Evolutionary conservation across 2,797 vertebrate species (phyloP), one percentile per base, ranked within the genome.

Genomic region (Garrulus glandarius): DNA sequence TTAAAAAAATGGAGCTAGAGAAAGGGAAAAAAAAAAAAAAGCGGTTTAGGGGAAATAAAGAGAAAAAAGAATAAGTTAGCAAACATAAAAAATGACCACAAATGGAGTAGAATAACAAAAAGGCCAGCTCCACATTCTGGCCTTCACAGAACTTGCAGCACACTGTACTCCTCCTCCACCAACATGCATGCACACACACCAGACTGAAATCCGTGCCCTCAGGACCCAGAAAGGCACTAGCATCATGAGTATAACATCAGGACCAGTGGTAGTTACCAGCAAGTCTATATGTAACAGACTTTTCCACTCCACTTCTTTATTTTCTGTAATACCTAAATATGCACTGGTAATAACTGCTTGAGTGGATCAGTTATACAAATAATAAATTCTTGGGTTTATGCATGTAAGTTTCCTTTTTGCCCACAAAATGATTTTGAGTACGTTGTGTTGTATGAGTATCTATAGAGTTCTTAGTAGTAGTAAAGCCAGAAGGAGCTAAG

Each of bases 401-500:
- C 49, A 47, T 27, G 0, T 11, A 84, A 75, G 13, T 39, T 75
- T 32, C 22, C 13, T 68, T 90, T 81, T 55, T 78, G 19, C 10
- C 26, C 30, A 24, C 29, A 77, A 68, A 3, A 23, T 56, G 26
- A 78, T 67, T 93, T 93, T 74, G 34, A 93, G 27, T n/a, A 78
- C 78, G 71, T 27, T 3, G 0, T 86, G 15, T 86, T 88, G 17
- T 41, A 22, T 11, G 23, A 69, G 5, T 61, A 71, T 56, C 49
- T 53, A 43, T 1, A 61, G 72, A 55, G 19, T 61, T 87, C 46
- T 53, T 19, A 80, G 37, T 10, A 89, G 47, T 5, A 65, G 53
- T n/a, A 87, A 93, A 96, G 65, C 19, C 50, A 61, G 57, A 84
- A 91, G 44, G 71, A 90, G 86, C 37, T 21, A 39, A 43, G n/a